A percentile compares a stretch with the other conserved stretches of the same genome.
phyloP scores from a whole-genome alignment of 2,113 vertebrate species.

The Charadrius vociferus region DNA sequence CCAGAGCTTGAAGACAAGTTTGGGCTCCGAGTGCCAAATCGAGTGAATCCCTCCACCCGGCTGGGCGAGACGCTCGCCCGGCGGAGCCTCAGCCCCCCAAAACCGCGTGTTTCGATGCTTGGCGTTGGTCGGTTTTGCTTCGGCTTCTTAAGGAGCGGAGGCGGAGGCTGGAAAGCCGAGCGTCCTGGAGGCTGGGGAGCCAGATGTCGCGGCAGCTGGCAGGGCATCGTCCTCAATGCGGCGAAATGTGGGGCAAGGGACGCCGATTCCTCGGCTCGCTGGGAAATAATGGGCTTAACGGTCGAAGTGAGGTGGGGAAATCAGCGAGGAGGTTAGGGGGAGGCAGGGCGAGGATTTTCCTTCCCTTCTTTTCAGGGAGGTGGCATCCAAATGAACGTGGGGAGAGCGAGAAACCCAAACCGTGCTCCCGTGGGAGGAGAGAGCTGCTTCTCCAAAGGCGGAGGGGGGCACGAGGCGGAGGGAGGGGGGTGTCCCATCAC shows the following conservation, averaged over 20 bases:
- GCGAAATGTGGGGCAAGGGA: not conserved
- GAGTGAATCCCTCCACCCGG: not conserved
- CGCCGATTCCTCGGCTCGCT: not conserved
- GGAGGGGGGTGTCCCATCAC: rapidly evolving
- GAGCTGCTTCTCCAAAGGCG: not conserved
- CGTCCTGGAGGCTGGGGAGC: not conserved
- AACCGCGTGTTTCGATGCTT: not conserved
- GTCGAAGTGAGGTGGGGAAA: rapidly evolving
- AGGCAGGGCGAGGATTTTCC: not conserved
- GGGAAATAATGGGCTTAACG: not conserved
- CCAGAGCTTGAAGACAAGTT: not conserved
- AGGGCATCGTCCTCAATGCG: not conserved
- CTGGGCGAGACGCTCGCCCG: rapidly evolving
- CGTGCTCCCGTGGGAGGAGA: rapidly evolving
- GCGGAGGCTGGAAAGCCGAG: not conserved
- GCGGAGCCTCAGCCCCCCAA: not conserved
- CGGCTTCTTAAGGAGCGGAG: not conserved
- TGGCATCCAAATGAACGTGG: not conserved
- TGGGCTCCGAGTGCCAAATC: not conserved
- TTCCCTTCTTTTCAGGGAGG: not conserved
- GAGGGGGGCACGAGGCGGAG: not conserved
- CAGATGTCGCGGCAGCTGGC: not conserved
- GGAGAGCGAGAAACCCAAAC: not conserved
- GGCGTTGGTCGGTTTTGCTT: not conserved
- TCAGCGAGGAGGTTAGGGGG: not conserved